Evolutionary conservation across 2,113 vertebrate genomes (phyloP).

Genomic region (Gasterosteus aculeatus): DNA sequence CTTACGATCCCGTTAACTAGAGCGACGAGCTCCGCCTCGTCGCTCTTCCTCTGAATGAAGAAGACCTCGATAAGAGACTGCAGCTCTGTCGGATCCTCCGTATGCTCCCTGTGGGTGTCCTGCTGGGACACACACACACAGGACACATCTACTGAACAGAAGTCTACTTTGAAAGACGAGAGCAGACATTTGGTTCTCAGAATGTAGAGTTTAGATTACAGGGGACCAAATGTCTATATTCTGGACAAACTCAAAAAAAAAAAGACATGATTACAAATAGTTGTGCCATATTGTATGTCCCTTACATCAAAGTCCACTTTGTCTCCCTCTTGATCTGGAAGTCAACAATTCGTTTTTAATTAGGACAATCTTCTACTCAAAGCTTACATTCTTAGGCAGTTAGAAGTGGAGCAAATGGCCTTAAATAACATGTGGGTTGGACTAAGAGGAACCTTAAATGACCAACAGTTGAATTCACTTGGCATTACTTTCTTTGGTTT

Average conservation of each 20-base stretch:
- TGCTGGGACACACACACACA: constrained; percentile 55
- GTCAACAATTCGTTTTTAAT: constrained; percentile 71
- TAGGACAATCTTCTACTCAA: constrained; percentile 9
- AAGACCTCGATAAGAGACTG: constrained; percentile 92
- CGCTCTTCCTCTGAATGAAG: constrained; percentile 91
- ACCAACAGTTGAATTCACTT: background rate
- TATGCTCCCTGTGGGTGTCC: constrained; percentile 91
- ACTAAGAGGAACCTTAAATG: background rate
- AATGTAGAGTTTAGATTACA: background rate
- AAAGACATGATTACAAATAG: background rate
- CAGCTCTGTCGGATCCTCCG: constrained; percentile 89
- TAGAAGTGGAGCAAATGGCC: constrained; percentile 68
- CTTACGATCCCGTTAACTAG: constrained; percentile 91
- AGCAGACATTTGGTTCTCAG: background rate
- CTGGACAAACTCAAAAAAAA: background rate
- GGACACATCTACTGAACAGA: background rate
- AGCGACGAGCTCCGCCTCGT: constrained; percentile 88
- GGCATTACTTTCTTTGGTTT: constrained; percentile 76
- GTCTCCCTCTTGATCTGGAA: constrained; percentile 77
- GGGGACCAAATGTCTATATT: background rate
- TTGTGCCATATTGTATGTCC: constrained; percentile 64
- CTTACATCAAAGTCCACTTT: constrained; percentile 84
- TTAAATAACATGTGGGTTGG: constrained; percentile 29
- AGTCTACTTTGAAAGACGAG: background rate
- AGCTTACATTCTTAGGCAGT: constrained; percentile 66